phyloP scores from a whole-genome alignment of 1,140 invertebrate genomes.

The Drosophila ambigua region DNA sequence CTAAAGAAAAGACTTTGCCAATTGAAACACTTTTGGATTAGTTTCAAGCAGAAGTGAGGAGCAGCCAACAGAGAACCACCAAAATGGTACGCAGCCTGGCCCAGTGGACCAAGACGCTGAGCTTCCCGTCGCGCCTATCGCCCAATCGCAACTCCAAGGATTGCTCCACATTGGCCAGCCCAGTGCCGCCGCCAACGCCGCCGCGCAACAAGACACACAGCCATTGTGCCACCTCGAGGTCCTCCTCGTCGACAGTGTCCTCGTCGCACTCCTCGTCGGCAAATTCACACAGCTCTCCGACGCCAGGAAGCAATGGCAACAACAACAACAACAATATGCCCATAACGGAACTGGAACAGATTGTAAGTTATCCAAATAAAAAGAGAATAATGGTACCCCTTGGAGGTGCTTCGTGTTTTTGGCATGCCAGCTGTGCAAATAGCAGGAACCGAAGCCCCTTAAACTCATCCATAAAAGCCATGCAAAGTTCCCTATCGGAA shows the following conservation, averaged over 20 bases:
- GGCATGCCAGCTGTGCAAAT: slow-evolving; percentile 66
- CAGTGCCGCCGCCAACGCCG: slow-evolving; percentile 84
- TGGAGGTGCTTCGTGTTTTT: slow-evolving; percentile 44
- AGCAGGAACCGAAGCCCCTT: slow-evolving; percentile 3
- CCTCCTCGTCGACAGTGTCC: slow-evolving; percentile 84
- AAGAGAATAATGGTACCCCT: not conserved
- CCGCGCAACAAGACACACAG: slow-evolving; percentile 84
- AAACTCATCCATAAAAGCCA: slow-evolving; percentile 18
- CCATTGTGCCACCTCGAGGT: slow-evolving; percentile 80
- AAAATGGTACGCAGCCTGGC: slow-evolving; percentile 92
- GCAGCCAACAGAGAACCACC: slow-evolving; percentile 16
- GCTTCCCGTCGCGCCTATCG: slow-evolving; percentile 92
- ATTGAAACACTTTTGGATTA: slow-evolving; percentile 71
- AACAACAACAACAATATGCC: slow-evolving; percentile 84
- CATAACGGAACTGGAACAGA: slow-evolving; percentile 87
- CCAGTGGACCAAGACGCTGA: slow-evolving; percentile 94
- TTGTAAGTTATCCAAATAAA: slow-evolving; percentile 85
- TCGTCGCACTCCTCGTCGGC: slow-evolving; percentile 74
- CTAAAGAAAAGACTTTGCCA: slow-evolving; percentile 15
- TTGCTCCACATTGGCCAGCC: slow-evolving; percentile 85
- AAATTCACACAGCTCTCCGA: slow-evolving; percentile 63
- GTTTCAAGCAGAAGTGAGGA: slow-evolving; percentile 50
- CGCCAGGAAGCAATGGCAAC: slow-evolving; percentile 84
- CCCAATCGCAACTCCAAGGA: slow-evolving; percentile 90
- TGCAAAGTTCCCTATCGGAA: slow-evolving; percentile 19